Conservation (phyloP, 1,140 invertebrate species). For the Neodiprion pinetum region DNA sequence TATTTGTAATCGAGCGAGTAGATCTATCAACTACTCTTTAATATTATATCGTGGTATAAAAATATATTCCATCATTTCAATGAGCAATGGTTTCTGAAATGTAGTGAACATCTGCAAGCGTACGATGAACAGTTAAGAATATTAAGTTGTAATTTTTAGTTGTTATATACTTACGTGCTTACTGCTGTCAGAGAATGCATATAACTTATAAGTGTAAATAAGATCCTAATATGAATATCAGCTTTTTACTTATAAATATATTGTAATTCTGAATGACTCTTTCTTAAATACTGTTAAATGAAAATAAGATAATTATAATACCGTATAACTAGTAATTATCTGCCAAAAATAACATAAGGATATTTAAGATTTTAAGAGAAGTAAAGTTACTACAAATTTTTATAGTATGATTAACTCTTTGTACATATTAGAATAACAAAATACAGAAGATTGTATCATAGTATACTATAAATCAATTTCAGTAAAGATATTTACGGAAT, state of each 20-base stretch:
- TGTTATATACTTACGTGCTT: background rate
- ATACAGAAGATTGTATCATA: background rate
- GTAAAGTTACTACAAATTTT: background rate
- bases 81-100: background rate
- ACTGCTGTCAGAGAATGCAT: background rate
- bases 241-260: background rate
- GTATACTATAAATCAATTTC: background rate
- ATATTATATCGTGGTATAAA: too few species aligned
- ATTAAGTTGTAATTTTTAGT: background rate
- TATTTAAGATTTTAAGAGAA: background rate
- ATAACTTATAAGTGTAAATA: background rate
- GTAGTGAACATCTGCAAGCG: background rate
- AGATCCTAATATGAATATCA: background rate
- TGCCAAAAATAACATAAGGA: conserved; percentile 1
- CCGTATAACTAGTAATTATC: background rate
- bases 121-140: background rate
- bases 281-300: background rate
- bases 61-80: background rate
- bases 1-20: too few species aligned
- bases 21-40: too few species aligned
- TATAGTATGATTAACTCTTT: background rate
- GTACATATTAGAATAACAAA: background rate
- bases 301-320: background rate
- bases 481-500: background rate
- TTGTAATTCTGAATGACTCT: background rate